Evolutionary conservation across 2,888 invertebrate species (phyloP), one percentile per base, ranked within the genome.

Genomic region (Neelides folsomi): DNA sequence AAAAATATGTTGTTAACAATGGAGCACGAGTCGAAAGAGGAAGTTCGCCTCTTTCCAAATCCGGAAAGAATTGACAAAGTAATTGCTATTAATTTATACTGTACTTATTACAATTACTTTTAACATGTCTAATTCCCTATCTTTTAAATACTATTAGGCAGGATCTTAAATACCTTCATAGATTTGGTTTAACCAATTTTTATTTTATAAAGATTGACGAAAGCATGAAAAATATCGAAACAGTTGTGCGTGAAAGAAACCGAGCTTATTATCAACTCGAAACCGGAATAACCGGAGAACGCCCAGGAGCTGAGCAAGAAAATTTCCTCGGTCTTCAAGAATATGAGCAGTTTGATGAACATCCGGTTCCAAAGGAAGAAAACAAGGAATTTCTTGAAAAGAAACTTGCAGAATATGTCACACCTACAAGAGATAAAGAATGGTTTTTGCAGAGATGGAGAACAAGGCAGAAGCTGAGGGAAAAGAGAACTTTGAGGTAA

Each of bases 1-100:
- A 77, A 83, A 50, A 98, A 99, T 70, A 95, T 97, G 95, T 74
- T 98, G 15, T 71, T 89, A 58, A 95, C 97, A 1, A 94, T 97
- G 95, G 88, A 94, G 72, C 79, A 87, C 57, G 84, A 83, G 69
- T 78, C 79, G 71, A 79, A 81, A 65, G 71, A 77, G 39, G 73
- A 80, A 67, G 71, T 73, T 59, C 74, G 78, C 68, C 60, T 82
- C 6, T 87, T 95, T 69, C 89, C 94, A 1, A 92, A 79, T 71
- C 92, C 93, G 2, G 95, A 97, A 71, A 77, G 95, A 66, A 74
- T 92, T 48, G 92, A 93, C 67, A 95, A 94, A 77, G 86, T 78
- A 62, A 56, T 49, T 16, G 37, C 12, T n/a, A 47, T 18, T 8
- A 19, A 42, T 10, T 16, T 19, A n/a, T 44, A 13, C 27, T 5